A percentile compares a stretch with the other conserved stretches of the same genome.
These are phyloP conservation scores for Theropithecus gelada DNA, from an alignment of 2,113 vertebrate genomes.

Conservation along the genomic window DNA sequence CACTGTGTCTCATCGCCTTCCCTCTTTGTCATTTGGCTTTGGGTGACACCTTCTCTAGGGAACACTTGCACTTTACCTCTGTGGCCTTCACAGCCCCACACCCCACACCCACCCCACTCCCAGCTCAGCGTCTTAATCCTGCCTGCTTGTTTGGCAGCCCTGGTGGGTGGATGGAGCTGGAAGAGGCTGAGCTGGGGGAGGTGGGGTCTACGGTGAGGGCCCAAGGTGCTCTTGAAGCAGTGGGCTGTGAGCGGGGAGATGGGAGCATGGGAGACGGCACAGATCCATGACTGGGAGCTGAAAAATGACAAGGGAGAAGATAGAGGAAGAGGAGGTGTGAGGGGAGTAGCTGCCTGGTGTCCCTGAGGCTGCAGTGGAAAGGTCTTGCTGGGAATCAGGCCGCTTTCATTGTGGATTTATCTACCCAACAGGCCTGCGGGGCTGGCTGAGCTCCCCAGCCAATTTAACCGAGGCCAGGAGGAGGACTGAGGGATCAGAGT, in stretches of 20 bases:
- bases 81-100: not conserved
- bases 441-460: not conserved
- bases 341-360: rapidly evolving
- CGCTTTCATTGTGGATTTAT: not conserved
- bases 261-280: not conserved
- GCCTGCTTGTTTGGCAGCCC: not conserved
- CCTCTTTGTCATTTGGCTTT: not conserved
- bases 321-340: not conserved
- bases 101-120: not conserved
- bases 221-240: not conserved
- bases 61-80: not conserved
- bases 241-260: not conserved
- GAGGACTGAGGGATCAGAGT: not conserved
- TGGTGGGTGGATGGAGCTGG: not conserved
- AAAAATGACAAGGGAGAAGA: not conserved
- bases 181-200: not conserved
- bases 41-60: not conserved
- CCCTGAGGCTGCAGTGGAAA: not conserved
- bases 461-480: not conserved
- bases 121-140: not conserved
- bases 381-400: not conserved
- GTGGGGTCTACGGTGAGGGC: not conserved
- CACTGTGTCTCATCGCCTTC: not conserved
- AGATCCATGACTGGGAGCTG: rapidly evolving
- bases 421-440: not conserved